phyloP scores from a whole-genome alignment of 2,888 invertebrate species.

The Chamaedrilus cognettii region DNA sequence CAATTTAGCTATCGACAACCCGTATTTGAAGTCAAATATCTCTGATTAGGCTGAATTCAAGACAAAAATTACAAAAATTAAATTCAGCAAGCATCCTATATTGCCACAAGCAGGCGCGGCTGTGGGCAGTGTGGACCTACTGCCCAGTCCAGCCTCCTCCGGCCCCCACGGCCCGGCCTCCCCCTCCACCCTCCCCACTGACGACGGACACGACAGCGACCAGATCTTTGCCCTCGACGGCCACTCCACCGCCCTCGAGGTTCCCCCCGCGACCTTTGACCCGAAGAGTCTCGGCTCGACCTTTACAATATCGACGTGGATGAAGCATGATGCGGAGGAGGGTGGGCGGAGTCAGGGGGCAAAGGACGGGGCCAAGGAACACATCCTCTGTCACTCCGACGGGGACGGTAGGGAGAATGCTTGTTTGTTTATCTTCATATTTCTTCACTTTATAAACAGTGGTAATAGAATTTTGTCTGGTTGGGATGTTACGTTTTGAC shows the following conservation, averaged over 20 bases:
- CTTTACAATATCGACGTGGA: constrained; percentile 92
- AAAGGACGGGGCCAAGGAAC: constrained; percentile 74
- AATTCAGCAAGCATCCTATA: not conserved
- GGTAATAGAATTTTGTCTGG: too few species aligned
- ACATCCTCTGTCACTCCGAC: constrained; percentile 95
- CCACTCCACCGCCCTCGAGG: constrained; percentile 75
- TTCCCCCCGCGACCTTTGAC: constrained; percentile 43
- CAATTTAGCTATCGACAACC: too few species aligned
- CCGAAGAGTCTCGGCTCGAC: constrained; percentile 67
- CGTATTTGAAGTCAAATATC: too few species aligned
- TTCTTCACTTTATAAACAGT: too few species aligned
- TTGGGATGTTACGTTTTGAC: too few species aligned
- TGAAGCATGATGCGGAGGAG: constrained; percentile 78
- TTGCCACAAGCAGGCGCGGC: constrained; percentile 73
- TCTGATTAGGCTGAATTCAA: too few species aligned
- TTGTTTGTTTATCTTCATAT: too few species aligned
- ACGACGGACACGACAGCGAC: constrained; percentile 80
- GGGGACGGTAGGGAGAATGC: constrained; percentile 84
- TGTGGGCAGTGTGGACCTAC: constrained; percentile 80
- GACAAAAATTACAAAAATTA: too few species aligned
- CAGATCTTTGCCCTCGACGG: constrained; percentile 97
- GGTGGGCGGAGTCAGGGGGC: constrained; percentile 53
- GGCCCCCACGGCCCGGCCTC: constrained; percentile 65
- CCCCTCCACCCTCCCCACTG: constrained; percentile 80
- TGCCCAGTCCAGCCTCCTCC: constrained; percentile 77